Evolutionary conservation across 2,888 invertebrate genomes (phyloP), one percentile per base, ranked within the genome.

Genomic region (Acleris sparsana): DNA sequence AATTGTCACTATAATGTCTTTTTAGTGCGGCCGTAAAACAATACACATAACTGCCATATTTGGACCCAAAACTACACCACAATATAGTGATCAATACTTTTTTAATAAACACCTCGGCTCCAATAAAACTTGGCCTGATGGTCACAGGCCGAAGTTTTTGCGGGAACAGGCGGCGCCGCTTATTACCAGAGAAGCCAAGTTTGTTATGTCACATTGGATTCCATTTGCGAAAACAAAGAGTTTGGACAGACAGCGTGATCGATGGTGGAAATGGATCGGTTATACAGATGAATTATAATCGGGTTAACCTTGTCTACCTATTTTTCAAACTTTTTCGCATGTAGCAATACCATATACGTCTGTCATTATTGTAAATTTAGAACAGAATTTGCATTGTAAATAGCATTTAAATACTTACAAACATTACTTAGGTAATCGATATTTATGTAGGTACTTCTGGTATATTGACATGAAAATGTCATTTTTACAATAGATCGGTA

Each of bases 91-190:
- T 55, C 49, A 60, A 60, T 56, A 66, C 61, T 66, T 66, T 66
- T 66, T 66, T 66, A 66, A 66, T 66, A 66, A 66, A 66, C 61
- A 49, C 49, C 18, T 44, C 55, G 44, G 17, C 29, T 22, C 18
- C n/a, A 33, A 57, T 57, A 53, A 48, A 61, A 66, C 46, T 66
- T 66, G 61, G 16, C n/a, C 66, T 16, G 56, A 22, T 55, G 63
- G 46, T 22, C 58, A 46, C n/a, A 48, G 52, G 39, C 51, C 33
- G 48, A 65, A 57, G 57, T 66, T 65, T 60, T 59, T 46, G 55
- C 17, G 52, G 25, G 61, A 55, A 48, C 66, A 66, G 51, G 61
- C 61, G 61, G 66, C 61, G 66, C 52, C 52, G 25, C 18, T 56
- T 66, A 61, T 66, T 66, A 57, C 52, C 18, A 29, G 17, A 44